phyloP scores from a whole-genome alignment of 2,113 vertebrate genomes.

The Gavia stellata region DNA sequence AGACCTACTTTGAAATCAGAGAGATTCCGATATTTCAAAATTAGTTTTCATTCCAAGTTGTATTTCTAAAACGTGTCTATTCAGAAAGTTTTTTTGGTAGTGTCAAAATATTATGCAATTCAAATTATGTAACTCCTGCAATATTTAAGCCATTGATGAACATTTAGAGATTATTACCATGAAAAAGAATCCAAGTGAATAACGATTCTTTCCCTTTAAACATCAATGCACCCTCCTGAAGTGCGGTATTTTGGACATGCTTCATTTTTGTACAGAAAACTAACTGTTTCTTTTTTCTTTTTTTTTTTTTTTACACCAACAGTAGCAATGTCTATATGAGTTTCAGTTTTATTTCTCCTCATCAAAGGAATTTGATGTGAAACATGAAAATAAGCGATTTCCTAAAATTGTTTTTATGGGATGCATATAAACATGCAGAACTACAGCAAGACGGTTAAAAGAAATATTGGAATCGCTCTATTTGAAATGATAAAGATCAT shows the following conservation, averaged over 20 bases:
- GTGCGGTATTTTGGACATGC: not conserved
- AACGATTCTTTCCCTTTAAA: not conserved
- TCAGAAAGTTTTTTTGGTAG: not conserved
- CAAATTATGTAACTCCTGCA: not conserved
- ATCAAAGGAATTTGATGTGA: not conserved
- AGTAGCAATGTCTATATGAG: not conserved
- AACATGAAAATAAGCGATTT: not conserved
- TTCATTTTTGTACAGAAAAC: not conserved
- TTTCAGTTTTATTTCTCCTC: not conserved
- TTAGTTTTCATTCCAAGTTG: not conserved
- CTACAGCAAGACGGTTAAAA: not conserved
- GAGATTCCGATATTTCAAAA: not conserved
- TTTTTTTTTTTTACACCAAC: not conserved
- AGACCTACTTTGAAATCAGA: slow-evolving; percentile 11
- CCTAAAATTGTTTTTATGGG: not conserved
- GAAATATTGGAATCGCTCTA: not conserved
- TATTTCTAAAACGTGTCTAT: not conserved
- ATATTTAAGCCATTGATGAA: not conserved
- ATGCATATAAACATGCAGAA: not conserved
- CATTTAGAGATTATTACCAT: not conserved
- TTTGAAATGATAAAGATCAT: slow-evolving; percentile 44
- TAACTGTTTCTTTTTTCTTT: too few relatives aligned
- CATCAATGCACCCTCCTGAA: not conserved
- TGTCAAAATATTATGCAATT: not conserved
- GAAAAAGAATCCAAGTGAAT: not conserved